Evolutionary conservation across 1,140 invertebrate species (phyloP), one percentile per base, ranked within the genome.

Genomic region (Acromyrmex charruanus): DNA sequence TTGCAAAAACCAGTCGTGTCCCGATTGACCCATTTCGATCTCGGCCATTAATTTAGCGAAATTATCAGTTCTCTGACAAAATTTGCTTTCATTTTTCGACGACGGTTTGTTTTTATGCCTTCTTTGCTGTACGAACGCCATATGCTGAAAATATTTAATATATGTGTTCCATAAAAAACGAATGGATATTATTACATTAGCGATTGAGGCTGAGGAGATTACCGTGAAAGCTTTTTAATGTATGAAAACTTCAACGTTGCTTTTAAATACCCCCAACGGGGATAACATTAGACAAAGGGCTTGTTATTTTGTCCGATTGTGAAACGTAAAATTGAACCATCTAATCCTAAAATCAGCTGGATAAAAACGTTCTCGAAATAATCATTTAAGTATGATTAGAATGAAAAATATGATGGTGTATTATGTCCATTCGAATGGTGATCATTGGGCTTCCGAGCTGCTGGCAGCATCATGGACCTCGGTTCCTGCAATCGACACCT

Each of bases 341-440:
- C 12, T 28, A 28, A 68, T 74, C 31, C 49, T 14, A 44, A 65
- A 35, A 49, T 61, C 49, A 28, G 9, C 10, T 59, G 12, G n/a
- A 18, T 35, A 39, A 25, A 12, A 55, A 86, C 65, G 35, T 61
- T n/a, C n/a, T 12, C 44, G 44, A 55, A 12, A 4, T 14, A 53
- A 87, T 21, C 88, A 65, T 86, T 88, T 88, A 90, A 87, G 68
- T 74, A 16, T 77, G 59, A 88, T 90, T 88, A 82, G 71, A 21
- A 21, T 28, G 53, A 63, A 69, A 87, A 77, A 81, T 72, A 77
- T 63, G 58, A 58, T 14, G 53, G 35, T 53, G 25, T 53, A 21
- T 74, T 74, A 49, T 49, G 21, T 4, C 18, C 39, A 16, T 55
- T 59, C 35, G 65, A 69, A 84, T 65, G 21, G 65, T 66, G 85